Base-by-base conservation (phyloP, 2,888 invertebrate genomes). In the Amblyjoppa proteus region DNA sequence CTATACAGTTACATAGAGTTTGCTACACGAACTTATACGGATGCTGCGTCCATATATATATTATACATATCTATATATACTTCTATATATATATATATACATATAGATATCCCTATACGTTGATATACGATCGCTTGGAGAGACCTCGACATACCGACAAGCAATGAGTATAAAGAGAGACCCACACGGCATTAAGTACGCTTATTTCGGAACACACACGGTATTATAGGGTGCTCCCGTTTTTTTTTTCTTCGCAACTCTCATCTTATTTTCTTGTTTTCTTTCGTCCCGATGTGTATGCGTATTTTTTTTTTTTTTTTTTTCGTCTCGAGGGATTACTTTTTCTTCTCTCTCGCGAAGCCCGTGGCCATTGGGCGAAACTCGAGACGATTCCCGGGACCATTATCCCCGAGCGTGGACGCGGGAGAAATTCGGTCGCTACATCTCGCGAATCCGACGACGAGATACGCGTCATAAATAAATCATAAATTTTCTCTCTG, bases 81-180 rank as follows among this genome's bases (percentile, higher is more conserved):
- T 20, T 20, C 20, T 87, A 89, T 87, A 81, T 87, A 88, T 16
- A 88, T 16, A 45, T 11, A 11, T 41, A 41, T 41, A 41, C 11
- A 11, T 41, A 41, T 11, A 34, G 1, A 41, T 41, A 41, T 11
- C 9, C 89, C 88, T 88, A 88, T 88, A 85, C 88, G 90, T 91
- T 91, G 91, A 92, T 92, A 92, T 90, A 91, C 88, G 90, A 90
- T 90, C 90, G 81, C 87, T 87, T 82, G 90, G 28, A 58, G 89
- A 88, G 89, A 88, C 87, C 91, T 89, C 89, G 83, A 85, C 88
- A 89, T 89, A 89, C 89, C 88, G 69, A 58, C 38, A 56, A 80
- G 74, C 78, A 53, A 20, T 73, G 80, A 87, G 51, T 66, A 78
- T 56, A 82, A 82, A 61, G 41, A 49, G 66, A 58, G 25, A 16